Evolutionary conservation across 2,797 vertebrate species (phyloP).

Genomic region (Melanogrammus aeglefinus): DNA sequence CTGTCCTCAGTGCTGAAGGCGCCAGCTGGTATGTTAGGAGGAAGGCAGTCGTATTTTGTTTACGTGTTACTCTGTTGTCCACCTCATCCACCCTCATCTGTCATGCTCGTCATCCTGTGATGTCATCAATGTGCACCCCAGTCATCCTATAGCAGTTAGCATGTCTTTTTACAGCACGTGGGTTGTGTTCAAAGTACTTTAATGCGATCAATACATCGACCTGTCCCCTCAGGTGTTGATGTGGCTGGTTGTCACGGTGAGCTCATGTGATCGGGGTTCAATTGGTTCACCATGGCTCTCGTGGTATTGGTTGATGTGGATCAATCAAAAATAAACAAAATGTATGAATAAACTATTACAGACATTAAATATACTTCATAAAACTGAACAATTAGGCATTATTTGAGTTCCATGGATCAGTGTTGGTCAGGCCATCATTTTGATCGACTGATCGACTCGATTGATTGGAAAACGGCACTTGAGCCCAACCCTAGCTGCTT

Average conservation of each 20-base stretch:
- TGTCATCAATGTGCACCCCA: slow-evolving; percentile 23
- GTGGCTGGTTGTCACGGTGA: no score
- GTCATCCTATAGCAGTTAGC: slow-evolving; percentile 25
- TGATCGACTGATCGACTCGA: neutral
- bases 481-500: slow-evolving; percentile 30
- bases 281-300: neutral
- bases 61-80: slow-evolving; percentile 7
- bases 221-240: no score
- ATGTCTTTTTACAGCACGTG: slow-evolving; percentile 32
- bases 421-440: neutral
- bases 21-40: slow-evolving; percentile 62
- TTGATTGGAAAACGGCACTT: slow-evolving; percentile 10
- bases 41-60: slow-evolving; percentile 26
- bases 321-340: neutral
- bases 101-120: slow-evolving; percentile 14
- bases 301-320: neutral
- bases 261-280: no score
- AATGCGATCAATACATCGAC: neutral
- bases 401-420: neutral
- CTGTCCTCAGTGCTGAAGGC: slow-evolving; percentile 69
- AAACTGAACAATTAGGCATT: no score
- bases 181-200: slow-evolving; percentile 13
- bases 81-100: slow-evolving; percentile 29
- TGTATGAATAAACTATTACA: neutral
- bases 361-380: neutral